Evolutionary conservation across 2,797 vertebrate genomes (phyloP), one percentile per base, ranked within the genome.

Genomic region (Oreochromis grahami): DNA sequence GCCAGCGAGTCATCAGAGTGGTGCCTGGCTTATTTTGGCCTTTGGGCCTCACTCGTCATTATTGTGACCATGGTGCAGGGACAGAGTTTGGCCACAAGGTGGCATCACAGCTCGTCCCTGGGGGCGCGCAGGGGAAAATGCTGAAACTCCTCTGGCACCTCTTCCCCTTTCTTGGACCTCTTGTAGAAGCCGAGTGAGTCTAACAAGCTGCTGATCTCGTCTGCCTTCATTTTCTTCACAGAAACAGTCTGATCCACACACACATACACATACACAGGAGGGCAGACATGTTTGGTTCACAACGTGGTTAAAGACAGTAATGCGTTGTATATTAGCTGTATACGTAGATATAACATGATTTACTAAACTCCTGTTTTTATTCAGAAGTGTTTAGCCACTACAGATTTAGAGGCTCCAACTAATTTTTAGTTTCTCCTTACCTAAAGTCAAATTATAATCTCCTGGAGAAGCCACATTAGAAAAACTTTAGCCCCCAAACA

Each of bases 101-200:
- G 94, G 93, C 92, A 48, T 96, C 94, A 97, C 41, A 97, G 94
- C 93, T 97, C 97, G 24, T 97, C 97, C 80, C 96, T 94, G 7
- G 96, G 94, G 52, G 94, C 89, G 2, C 17, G 93, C 76, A 97
- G 89, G 80, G 97, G 97, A 88, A 96, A 96, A 80, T 96, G 89
- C 93, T 96, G 94, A 88, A 97, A 97, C 89, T 97, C 96, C 84
- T 97, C 94, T 60, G 97, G 97, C 81, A 97, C 95, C 58, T 96
- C 93, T 90, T 97, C 97, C 86, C 97, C 97, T 93, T 97, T 97
- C 88, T 95, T 82, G 82, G 96, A 95, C 91, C 95, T 96, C 88
- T 95, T 96, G 93, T 97, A 97, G 94, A 97, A 97, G 24, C 97
- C 97, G 4, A 96, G 94, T 4, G 96, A 97, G 79, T 97, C 96